Percentiles rank a stretch among this genome's conserved stretches.
phyloP scores from a whole-genome alignment of 2,888 invertebrate species.

The Ypsolopha scabrella region DNA sequence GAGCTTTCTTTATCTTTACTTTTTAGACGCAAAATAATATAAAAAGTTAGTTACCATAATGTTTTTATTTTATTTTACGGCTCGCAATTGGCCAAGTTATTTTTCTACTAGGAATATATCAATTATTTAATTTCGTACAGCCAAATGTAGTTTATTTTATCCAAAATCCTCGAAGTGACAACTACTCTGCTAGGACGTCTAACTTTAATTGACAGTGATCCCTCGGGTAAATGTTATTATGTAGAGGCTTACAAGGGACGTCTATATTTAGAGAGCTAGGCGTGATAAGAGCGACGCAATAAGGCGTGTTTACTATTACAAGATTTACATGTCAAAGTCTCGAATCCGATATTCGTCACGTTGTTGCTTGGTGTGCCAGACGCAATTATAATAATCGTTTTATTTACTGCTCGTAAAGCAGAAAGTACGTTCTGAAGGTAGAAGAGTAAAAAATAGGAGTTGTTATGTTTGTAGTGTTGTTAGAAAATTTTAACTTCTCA shows the following conservation, averaged over 20 bases:
- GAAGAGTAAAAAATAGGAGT: neutral
- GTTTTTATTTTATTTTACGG: too few relatives aligned
- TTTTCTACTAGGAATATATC: too few relatives aligned
- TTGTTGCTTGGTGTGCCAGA: slow-evolving; percentile 7
- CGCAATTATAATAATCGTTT: neutral
- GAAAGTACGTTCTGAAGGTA: neutral
- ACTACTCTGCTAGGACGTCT: slow-evolving; percentile 30
- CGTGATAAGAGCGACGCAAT: neutral
- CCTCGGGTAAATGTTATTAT: slow-evolving; percentile 5
- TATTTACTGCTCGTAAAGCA: neutral
- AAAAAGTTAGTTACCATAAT: too few relatives aligned
- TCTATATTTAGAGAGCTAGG: neutral
- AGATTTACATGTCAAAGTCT: too few relatives aligned
- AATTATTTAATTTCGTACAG: too few relatives aligned
- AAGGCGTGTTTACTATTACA: too few relatives aligned
- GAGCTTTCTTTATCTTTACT: too few relatives aligned
- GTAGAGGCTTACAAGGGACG: neutral
- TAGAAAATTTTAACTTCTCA: neutral
- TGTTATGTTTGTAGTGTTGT: neutral
- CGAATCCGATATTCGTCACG: slow-evolving; percentile 3
- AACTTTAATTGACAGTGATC: slow-evolving; percentile 40
- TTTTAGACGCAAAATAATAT: too few relatives aligned
- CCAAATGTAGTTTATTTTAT: too few relatives aligned
- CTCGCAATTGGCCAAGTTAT: too few relatives aligned
- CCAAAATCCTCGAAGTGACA: slow-evolving; percentile 20